Base-by-base conservation (phyloP, 2,113 vertebrate species). In the Heterotis niloticus region DNA sequence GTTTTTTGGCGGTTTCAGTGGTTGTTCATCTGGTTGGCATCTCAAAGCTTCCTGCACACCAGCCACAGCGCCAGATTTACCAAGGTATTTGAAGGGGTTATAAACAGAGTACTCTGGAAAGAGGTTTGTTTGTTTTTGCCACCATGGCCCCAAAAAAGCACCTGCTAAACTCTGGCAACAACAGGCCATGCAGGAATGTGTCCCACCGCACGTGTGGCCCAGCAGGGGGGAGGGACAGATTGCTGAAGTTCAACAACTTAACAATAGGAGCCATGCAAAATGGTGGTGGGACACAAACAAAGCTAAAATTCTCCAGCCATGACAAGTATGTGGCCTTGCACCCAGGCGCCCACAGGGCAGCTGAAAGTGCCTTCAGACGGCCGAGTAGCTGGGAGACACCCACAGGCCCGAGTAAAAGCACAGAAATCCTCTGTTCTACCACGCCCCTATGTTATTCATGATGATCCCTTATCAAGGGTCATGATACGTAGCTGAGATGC, bases 251-350 rank as follows among this genome's bases (percentile, higher is more conserved):
- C 71, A 74, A 56, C 12, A 52, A 17, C 57, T 52, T 78, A 83
- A 93, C 91, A 92, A 93, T 91, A 76, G 84, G 29, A 56, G 69
- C 86, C 87, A 88, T 91, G 87, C 82, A 83, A 78, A 52, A 57
- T 79, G 85, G 86, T 86, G 86, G 92, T 91, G 87, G 90, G 92
- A 88, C 90, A 89, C 84, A 88, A 91, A 88, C 86, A 87, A 16
- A 83, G 88, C 84, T 88, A 88, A 90, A 78, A 88, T 86, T 87
- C 86, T 86, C 79, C 80, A 89, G 88, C 87, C 84, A 84, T 24
- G 67, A 80, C 76, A 90, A 86, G 91, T 90, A 93, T 93, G 89
- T 80, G 54, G 77, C 84, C 88, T 78, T 73, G 84, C 79, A 88
- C 81, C 85, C 81, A 80, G 82, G 84, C 89, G 24, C 92, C 92